Conservation (phyloP, 2,888 invertebrate genomes). For the Hyposoter dolosus region DNA sequence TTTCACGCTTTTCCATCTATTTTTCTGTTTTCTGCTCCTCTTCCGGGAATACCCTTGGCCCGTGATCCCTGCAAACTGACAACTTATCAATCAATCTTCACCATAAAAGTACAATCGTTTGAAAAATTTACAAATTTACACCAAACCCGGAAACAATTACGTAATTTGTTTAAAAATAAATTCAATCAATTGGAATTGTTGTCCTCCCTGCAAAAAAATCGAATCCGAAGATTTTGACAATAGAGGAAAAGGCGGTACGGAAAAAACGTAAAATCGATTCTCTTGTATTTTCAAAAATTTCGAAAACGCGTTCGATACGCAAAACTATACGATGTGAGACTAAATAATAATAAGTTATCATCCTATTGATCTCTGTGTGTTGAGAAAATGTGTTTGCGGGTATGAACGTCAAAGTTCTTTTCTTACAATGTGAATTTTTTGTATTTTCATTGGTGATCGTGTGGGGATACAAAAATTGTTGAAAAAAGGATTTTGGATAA, state of each 20-base stretch:
- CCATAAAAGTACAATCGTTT: not conserved
- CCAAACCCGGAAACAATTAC: not conserved
- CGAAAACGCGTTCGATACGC: slow-evolving; percentile 8
- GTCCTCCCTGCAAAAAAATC: not conserved
- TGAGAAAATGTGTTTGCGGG: not conserved
- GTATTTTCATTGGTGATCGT: slow-evolving; percentile 23
- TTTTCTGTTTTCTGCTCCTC: not conserved
- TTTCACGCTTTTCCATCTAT: not conserved
- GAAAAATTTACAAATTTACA: not conserved
- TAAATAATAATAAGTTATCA: slow-evolving; percentile 1
- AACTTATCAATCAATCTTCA: not conserved
- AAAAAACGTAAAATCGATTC: not conserved
- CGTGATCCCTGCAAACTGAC: not conserved
- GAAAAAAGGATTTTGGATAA: not conserved
- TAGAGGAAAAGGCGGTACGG: too few relatives aligned
- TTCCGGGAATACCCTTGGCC: not conserved
- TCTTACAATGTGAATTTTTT: slow-evolving; percentile 47
- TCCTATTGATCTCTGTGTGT: not conserved
- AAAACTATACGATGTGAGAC: slow-evolving; percentile 19
- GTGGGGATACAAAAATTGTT: slow-evolving; percentile 42
- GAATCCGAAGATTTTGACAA: not conserved
- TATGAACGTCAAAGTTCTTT: slow-evolving; percentile 17
- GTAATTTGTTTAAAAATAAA: not conserved
- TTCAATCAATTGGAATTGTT: not conserved
- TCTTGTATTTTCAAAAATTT: not conserved